Conservation (phyloP, 2,888 invertebrate genomes). For the Melanostoma mellinum region DNA sequence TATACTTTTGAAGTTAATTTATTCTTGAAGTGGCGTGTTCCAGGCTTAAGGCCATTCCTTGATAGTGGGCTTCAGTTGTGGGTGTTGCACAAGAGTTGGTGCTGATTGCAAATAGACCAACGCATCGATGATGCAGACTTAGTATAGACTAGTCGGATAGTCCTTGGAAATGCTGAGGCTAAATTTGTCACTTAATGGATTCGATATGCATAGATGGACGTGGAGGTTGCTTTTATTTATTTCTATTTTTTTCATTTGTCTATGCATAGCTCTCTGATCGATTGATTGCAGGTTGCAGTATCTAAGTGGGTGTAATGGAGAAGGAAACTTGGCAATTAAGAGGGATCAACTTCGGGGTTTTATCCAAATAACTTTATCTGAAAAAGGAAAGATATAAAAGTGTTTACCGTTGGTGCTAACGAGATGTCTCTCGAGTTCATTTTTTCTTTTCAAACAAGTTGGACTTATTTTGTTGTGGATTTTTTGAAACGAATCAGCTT, state of each 20-base stretch:
- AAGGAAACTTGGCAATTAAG: conserved; percentile 63
- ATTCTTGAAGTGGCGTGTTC: conserved; percentile 55
- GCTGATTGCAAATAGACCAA: conserved; percentile 48
- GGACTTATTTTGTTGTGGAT: no score
- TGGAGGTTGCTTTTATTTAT: conserved; percentile 14
- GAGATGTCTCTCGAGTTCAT: background rate
- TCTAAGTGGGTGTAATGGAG: conserved; percentile 68
- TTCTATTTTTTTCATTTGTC: conserved; percentile 5
- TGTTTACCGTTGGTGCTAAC: conserved; percentile 12
- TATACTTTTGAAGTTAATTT: conserved; percentile 61
- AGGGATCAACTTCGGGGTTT: conserved; percentile 43
- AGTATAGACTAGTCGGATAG: background rate
- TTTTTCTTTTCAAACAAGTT: no score
- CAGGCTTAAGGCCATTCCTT: conserved; percentile 48
- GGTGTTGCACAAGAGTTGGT: conserved; percentile 33
- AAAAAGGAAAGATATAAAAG: conserved; percentile 4
- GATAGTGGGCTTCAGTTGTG: conserved; percentile 34
- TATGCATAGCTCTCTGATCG: conserved; percentile 15
- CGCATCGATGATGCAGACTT: conserved; percentile 28
- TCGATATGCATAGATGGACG: conserved; percentile 59
- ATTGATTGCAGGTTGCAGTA: conserved; percentile 60
- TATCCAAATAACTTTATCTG: conserved; percentile 39
- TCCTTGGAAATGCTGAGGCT: conserved; percentile 36
- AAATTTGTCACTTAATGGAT: conserved; percentile 67
- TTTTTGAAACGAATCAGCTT: no score